Evolutionary conservation across 2,113 vertebrate species (phyloP).

Genomic region (Aleadryas rufinucha): DNA sequence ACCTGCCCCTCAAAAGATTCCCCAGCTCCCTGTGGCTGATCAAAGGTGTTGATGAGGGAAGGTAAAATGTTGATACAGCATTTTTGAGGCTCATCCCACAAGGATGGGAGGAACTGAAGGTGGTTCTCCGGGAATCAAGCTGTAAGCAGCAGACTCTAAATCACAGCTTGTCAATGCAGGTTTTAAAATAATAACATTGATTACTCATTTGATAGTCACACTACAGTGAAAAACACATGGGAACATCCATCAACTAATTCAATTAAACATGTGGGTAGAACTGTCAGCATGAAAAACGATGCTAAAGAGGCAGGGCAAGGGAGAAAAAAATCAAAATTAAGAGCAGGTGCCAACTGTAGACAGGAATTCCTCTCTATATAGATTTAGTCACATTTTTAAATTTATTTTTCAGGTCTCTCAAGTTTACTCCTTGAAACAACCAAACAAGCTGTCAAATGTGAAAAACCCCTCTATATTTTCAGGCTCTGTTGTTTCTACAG

Average conservation of each 20-base stretch:
- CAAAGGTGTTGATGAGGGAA: fast-evolving
- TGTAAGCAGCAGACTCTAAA: neutral
- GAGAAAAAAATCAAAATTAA: neutral
- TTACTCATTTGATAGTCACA: neutral
- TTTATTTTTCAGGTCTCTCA: neutral
- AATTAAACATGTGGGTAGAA: neutral
- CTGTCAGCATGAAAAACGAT: neutral
- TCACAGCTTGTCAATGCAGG: neutral
- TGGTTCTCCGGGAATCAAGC: neutral
- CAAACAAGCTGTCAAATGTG: neutral
- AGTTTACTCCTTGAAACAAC: neutral
- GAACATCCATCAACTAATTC: neutral
- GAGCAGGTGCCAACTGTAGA: neutral
- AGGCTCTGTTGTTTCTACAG: neutral
- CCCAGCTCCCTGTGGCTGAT: neutral
- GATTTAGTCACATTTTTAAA: neutral
- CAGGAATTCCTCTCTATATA: neutral
- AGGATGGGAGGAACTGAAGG: neutral
- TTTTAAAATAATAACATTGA: neutral
- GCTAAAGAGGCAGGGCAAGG: neutral
- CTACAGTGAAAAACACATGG: neutral
- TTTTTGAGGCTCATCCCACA: neutral
- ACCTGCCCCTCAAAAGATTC: neutral
- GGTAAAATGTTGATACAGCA: fast-evolving
- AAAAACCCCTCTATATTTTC: fast-evolving